Conservation (phyloP, 2,797 vertebrate species). For the Podarcis lilfordi region DNA sequence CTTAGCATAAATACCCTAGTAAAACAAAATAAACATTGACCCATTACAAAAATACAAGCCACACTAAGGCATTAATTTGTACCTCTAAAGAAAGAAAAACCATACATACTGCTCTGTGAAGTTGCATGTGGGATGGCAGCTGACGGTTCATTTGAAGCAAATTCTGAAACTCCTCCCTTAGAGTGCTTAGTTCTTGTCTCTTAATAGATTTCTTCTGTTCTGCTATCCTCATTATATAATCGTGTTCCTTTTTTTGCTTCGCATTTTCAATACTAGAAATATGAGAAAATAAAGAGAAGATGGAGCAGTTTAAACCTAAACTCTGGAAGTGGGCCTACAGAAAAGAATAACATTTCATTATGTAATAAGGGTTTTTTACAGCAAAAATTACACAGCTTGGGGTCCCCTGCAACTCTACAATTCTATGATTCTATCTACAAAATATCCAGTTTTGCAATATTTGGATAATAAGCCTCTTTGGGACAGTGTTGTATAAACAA, state of each 20-base stretch:
- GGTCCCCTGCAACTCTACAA: too few relatives aligned
- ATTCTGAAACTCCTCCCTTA: constrained; percentile 79
- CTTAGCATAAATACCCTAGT: not conserved
- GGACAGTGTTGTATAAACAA: not conserved
- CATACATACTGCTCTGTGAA: constrained; percentile 79
- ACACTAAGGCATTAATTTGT: not conserved
- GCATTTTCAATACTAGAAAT: constrained; percentile 88
- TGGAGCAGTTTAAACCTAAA: not conserved
- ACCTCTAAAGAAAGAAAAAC: not conserved
- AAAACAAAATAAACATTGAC: not conserved
- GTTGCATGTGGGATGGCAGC: constrained; percentile 84
- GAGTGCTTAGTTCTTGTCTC: constrained; percentile 74
- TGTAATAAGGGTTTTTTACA: not conserved
- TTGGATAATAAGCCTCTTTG: not conserved
- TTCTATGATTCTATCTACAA: not conserved
- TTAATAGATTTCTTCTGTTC: constrained; percentile 80
- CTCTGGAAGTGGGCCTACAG: constrained; percentile 27
- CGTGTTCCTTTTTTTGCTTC: constrained; percentile 84
- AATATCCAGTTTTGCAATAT: not conserved
- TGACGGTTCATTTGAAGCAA: constrained; percentile 81
- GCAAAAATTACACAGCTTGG: not conserved
- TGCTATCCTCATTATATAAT: constrained; percentile 81
- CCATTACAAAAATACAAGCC: not conserved
- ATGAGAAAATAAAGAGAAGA: constrained; percentile 45
- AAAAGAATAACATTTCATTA: constrained; percentile 33